phyloP scores from a whole-genome alignment of 2,113 vertebrate genomes.

The Jacana jacana region DNA sequence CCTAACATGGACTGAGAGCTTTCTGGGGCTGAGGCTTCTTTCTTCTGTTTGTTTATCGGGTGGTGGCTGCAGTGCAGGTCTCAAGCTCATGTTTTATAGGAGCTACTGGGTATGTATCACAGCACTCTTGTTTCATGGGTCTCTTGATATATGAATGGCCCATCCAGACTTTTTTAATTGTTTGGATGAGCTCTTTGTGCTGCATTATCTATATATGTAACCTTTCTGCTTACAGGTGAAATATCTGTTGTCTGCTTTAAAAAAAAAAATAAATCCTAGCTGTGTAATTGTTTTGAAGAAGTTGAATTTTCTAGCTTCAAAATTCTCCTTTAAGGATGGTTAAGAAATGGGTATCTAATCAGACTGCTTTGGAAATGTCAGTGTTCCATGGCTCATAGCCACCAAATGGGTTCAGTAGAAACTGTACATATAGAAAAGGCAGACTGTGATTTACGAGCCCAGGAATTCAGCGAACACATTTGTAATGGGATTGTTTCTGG shows the following conservation, averaged over 20 bases:
- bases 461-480: background rate
- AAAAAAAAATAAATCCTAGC: no score
- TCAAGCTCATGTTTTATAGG: background rate
- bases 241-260: background rate
- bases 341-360: background rate
- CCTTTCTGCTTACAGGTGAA: background rate
- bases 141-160: background rate
- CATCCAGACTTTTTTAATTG: background rate
- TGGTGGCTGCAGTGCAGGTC: background rate
- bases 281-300: no score
- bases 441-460: background rate
- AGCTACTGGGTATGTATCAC: background rate
- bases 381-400: background rate
- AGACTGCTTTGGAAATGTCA: background rate
- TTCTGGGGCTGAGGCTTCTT: background rate
- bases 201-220: background rate
- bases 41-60: background rate
- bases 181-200: background rate
- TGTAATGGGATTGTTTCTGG: background rate
- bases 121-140: background rate
- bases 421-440: background rate
- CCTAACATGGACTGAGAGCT: background rate
- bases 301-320: background rate
- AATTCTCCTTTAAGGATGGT: background rate
- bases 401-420: background rate